phyloP scores from a whole-genome alignment of 2,797 vertebrate species.

The Xenopus petersii region DNA sequence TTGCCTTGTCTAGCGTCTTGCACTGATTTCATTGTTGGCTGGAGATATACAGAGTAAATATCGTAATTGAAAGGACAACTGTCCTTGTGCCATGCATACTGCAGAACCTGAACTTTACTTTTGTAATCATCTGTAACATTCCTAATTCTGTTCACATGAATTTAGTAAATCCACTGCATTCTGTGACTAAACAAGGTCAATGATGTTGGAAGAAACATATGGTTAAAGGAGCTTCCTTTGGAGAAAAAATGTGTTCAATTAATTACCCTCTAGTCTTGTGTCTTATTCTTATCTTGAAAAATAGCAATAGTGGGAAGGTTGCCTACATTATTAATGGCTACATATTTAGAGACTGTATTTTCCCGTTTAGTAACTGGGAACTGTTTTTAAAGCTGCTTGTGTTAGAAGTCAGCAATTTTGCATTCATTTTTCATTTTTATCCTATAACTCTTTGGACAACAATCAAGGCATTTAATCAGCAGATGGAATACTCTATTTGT shows the following conservation, averaged over 20 bases:
- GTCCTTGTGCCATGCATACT: too few relatives aligned
- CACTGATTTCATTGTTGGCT: too few relatives aligned
- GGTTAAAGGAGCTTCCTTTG: conserved; percentile 3
- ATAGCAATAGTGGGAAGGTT: conserved; percentile 18
- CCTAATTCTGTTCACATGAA: too few relatives aligned
- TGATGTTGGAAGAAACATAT: conserved; percentile 9
- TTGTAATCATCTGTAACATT: too few relatives aligned
- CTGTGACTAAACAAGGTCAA: conserved; percentile 6
- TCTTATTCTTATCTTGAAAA: conserved; percentile 29
- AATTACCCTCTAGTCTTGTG: conserved; percentile 1
- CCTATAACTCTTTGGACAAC: too few relatives aligned
- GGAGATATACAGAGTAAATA: too few relatives aligned
- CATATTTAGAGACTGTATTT: conserved; percentile 15
- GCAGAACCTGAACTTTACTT: too few relatives aligned
- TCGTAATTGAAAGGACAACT: too few relatives aligned
- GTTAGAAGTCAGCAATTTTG: conserved; percentile 32
- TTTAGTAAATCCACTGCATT: not conserved
- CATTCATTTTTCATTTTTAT: conserved; percentile 8
- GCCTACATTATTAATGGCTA: conserved; percentile 32
- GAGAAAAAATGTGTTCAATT: conserved; percentile 19
- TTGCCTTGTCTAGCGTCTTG: too few relatives aligned
- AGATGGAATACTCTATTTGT: too few relatives aligned
- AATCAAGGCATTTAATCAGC: too few relatives aligned
- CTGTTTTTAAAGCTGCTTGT: conserved; percentile 13
- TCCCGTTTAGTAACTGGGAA: conserved; percentile 29